These are phyloP conservation scores for Pluvialis apricaria DNA, from an alignment of 2,113 vertebrate species.

Conservation along the genomic window DNA sequence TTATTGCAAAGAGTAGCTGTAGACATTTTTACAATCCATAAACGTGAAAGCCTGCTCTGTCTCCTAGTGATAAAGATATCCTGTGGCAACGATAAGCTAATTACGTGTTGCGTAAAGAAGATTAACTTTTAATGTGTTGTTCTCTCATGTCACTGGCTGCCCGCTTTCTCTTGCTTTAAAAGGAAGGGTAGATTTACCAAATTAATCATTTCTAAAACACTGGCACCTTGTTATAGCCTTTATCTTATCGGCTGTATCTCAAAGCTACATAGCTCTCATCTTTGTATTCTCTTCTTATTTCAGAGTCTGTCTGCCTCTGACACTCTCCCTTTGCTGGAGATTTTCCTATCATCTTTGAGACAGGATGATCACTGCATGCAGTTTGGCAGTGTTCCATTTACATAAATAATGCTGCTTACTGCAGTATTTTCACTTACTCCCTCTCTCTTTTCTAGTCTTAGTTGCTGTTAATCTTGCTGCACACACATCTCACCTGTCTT, in stretches of 20 bases:
- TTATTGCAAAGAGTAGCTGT: neutral
- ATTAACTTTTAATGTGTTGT: conserved; percentile 47
- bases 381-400: neutral
- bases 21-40: conserved; percentile 35
- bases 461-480: neutral
- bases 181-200: neutral
- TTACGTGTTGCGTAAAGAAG: conserved; percentile 12
- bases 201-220: neutral
- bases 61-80: conserved; percentile 16
- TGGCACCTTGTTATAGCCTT: neutral
- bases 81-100: conserved; percentile 35
- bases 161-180: neutral
- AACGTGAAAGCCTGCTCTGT: conserved; percentile 19
- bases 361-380: neutral
- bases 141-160: conserved; percentile 14
- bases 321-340: neutral
- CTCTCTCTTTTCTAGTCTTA: neutral
- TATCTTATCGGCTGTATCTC: neutral
- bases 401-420: neutral
- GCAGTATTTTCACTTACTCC: conserved; percentile 3
- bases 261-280: conserved; percentile 6
- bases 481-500: neutral
- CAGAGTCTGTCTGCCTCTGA: neutral
- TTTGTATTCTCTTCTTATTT: neutral
- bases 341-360: neutral